Evolutionary conservation across 1,140 invertebrate species (phyloP), one percentile per base, ranked within the genome.

Genomic region (Medauroidea extradentata): DNA sequence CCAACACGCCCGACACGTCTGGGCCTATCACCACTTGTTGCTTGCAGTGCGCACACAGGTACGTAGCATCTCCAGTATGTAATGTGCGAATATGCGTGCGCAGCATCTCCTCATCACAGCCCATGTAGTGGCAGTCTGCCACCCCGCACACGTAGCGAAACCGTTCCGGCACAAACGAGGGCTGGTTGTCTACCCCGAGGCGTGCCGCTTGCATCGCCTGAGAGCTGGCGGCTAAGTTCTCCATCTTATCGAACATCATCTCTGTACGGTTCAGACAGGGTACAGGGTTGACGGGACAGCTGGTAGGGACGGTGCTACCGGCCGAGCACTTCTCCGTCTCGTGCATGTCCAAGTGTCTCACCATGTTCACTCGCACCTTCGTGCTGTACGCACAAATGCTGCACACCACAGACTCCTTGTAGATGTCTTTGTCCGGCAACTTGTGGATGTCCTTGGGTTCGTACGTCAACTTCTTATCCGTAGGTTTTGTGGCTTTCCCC

Each of bases 191-290:
- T 43, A 41, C 71, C 61, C 16, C 5, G 8, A 16, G 18, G 13
- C 23, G 39, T 11, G 27, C 13, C 4, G 1, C 29, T n/a, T 11
- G 39, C 46, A 19, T 24, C 48, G 77, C 75, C 62, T 84, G 79
- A 1, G 87, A 89, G 68, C 87, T 88, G 21, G 83, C 83, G 0
- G 90, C 88, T 14, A 90, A 74, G 71, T 92, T 92, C 0, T 85
- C 79, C 89, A 91, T 92, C 70, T 88, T 89, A 68, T 91, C 89
- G 69, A 91, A 91, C 81, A 90, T 88, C 61, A 81, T 83, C 66
- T 90, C 88, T 57, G 86, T 87, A 29, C 84, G 84, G 49, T 88
- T 85, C 18, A 90, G 73, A 70, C 87, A 88, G 0, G 89, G 89
- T 0, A 91, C 88, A 0, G 89, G 89, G 76, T 91, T 91, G 0